Evolutionary conservation across 2,888 invertebrate genomes (phyloP), one percentile per base, ranked within the genome.

Genomic region (Keiferia lycopersicella): DNA sequence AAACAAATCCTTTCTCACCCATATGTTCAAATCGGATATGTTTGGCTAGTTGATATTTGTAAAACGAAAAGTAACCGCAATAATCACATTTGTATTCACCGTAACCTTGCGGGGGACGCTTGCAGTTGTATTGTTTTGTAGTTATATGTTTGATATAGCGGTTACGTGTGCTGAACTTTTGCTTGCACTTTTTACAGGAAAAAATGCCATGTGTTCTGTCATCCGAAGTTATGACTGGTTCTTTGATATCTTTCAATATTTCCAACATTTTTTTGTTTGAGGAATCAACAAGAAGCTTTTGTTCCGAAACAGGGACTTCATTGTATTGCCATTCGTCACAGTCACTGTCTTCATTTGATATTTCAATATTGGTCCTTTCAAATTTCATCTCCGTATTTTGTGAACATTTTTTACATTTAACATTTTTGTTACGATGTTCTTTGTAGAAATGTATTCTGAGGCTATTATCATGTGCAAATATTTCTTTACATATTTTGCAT

Each of bases 41-140:
- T 18, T 7, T 48, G 18, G 7, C 1, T 18, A 48, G 2, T 18
- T 10, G n/a, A 18, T 18, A 8, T 48, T 48, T 48, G 18, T 48
- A 48, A 48, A 16, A 16, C 18, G 48, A 7, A 0, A 18, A 4
- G 7, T 18, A 18, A 18, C 18, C 18, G 11, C 48, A 48, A 16
- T 18, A 48, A 7, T 48, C 48, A 48, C 48, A 48, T 48, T 48
- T 48, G 18, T 18, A 48, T n/a, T 48, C 18, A 18, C 48, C 48
- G 8, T 4, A 18, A 18, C 16, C 48, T 2, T 16, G 16, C 7
- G 10, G 48, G 4, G 18, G 48, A 16, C 16, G 48, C 10, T 18
- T 16, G 18, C 18, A 18, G 4, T 14, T 18, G 11, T 16, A 18
- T 6, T 48, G 10, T 16, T 48, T 48, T 16, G 16, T 48, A 8